Evolutionary conservation across 2,797 vertebrate genomes (phyloP), one percentile per base, ranked within the genome.

Genomic region (Poeciliopsis turneri): DNA sequence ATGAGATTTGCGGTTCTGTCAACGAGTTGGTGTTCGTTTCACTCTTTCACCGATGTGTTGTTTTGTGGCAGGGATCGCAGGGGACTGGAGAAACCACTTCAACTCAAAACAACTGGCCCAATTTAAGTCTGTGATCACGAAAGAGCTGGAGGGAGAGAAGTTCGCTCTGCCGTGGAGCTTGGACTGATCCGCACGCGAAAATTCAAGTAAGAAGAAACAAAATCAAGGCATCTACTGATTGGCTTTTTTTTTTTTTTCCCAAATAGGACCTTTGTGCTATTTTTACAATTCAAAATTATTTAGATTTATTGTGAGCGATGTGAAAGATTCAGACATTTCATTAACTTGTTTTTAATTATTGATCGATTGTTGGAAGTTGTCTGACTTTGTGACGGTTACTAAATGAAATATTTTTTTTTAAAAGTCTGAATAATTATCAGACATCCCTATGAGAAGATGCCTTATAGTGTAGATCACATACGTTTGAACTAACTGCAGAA

Each of bases 21-120:
- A 70, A 25, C 36, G 4, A 53, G 55, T 30, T 72, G 13, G 25
- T 76, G 59, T 53, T 2, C 55, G 71, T 46, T 49, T 57, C 78
- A 41, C 64, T 39, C 10, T 57, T 74, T 75, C 80, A 77, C 85
- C 84, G 84, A 33, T 73, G 6, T 78, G 28, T 81, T 57, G 53
- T 74, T 78, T 64, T 79, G 45, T 81, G 18, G 47, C 80, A 94
- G 94, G 93, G 49, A 12, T 90, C 45, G 16, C 5, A 18, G 93
- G 92, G 78, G 94, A 94, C 84, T 94, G 93, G 93, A 91, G 90
- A 80, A 93, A 91, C 11, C 92, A 94, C 79, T 93, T 94, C 76
- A 92, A 1, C 49, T 16, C 87, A 16, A 90, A 93, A 25, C 89
- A 92, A 39, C 76, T 90, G 78, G 75, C 69, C 49, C 84, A 25